A percentile compares a stretch with the other conserved stretches of the same genome.
Evolutionary conservation across 2,888 invertebrate genomes (phyloP).

Genomic region (Chrysotoxum bicinctum): DNA sequence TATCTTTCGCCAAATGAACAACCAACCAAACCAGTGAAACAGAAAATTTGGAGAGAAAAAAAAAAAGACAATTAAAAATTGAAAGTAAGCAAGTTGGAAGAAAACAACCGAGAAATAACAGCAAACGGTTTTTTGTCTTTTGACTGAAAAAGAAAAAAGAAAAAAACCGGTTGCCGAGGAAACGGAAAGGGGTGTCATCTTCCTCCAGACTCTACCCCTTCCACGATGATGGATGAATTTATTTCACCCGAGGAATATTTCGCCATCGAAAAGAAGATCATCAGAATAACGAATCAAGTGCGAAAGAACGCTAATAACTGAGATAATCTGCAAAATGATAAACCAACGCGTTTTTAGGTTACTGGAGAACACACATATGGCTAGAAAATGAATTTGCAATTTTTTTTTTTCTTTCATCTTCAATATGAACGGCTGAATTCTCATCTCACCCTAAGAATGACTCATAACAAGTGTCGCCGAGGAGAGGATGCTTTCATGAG

Average conservation of each 20-base stretch:
- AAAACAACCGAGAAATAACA: neutral
- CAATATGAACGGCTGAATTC: conserved; percentile 2
- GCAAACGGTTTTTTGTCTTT: neutral
- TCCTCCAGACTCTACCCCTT: conserved; percentile 3
- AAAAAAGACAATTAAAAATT: conserved; percentile 48
- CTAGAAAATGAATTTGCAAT: neutral
- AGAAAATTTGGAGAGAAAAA: neutral
- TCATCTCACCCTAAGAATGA: conserved; percentile 27
- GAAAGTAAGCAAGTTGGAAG: conserved; percentile 61
- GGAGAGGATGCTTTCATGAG: neutral
- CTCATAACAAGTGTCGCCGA: neutral
- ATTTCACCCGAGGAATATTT: neutral
- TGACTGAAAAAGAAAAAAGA: conserved; percentile 16
- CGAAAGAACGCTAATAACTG: conserved; percentile 41
- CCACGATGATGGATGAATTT: too few species aligned
- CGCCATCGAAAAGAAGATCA: neutral
- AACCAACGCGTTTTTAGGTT: conserved; percentile 56
- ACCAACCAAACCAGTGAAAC: conserved; percentile 2
- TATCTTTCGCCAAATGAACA: neutral
- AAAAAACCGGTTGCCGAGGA: conserved; percentile 58
- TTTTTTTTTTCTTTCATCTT: neutral
- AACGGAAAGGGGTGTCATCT: conserved; percentile 47
- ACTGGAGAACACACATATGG: conserved; percentile 12
- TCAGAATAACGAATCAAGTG: conserved; percentile 26
- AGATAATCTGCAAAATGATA: conserved; percentile 33